Base-by-base conservation (phyloP, 2,888 invertebrate species). In the Chorisops tibialis region DNA sequence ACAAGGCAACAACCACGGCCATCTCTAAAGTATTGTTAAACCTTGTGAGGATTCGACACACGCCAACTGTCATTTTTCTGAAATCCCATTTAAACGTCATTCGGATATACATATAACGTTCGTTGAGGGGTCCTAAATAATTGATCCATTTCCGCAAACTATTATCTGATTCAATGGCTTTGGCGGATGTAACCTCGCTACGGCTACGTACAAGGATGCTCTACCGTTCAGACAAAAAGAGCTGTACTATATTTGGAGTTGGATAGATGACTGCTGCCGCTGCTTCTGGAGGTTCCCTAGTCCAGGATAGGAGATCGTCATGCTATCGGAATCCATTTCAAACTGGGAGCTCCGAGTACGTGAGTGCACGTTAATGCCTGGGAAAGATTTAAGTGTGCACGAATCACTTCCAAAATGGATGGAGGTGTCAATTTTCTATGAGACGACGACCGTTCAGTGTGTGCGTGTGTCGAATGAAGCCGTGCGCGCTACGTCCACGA, bases 121-220 rank as follows among this genome's bases (percentile, higher is more conserved):
- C 41, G 14, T 41, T 41, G 41, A 14, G 16, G 41, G 16, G 12
- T 12, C 30, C 16, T 69, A 66, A 68, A 69, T 69, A 69, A 69
- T 69, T 69, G 69, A 69, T 68, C 68, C 63, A 68, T 68, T 69
- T 68, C 69, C 69, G 69, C 66, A 68, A 68, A 67, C 66, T 69
- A 67, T 69, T 69, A 69, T 68, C 67, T 68, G 68, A 69, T 68
- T 59, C 63, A 63, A 64, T 68, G 66, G 56, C 43, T 63, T 63
- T 63, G 38, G 41, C 41, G 41, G 16, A 16, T 41, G 41, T 41
- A 41, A 30, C 41, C 41, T 41, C 41, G n/a, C 41, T n/a, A 16
- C 37, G 7, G 1, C 37, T 37, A 37, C 37, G 37, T 48, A 22
- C 22, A 21, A n/a, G 2, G 5, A n/a, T 9, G 1, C 30, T 30